Percentiles rank a stretch among this genome's conserved stretches.
Evolutionary conservation across 2,888 invertebrate species (phyloP).

Genomic region (Sesia bembeciformis): DNA sequence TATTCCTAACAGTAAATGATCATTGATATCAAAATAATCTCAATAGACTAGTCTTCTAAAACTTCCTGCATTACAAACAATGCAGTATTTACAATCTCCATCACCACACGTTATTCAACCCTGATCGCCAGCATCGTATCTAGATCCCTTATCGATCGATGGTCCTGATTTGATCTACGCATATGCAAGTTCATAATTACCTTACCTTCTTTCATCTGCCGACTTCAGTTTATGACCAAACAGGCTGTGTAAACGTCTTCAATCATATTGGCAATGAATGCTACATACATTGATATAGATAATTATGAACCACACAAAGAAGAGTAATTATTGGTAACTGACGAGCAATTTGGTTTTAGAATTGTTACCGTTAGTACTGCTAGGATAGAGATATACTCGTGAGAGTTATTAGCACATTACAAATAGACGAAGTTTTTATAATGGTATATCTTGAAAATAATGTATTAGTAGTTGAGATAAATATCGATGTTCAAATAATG

Average conservation of each 20-base stretch:
- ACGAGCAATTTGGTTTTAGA: not conserved
- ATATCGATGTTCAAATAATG: no score
- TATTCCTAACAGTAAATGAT: no score
- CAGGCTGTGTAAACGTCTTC: constrained; percentile 58
- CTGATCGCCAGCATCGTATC: constrained; percentile 46
- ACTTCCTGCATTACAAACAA: not conserved
- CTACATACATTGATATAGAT: constrained; percentile 54
- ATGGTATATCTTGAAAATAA: no score
- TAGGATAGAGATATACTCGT: no score
- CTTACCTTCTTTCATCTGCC: constrained; percentile 65
- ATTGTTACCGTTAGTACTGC: not conserved
- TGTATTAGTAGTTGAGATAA: no score
- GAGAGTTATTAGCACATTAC: no score
- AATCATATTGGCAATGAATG: constrained; percentile 64
- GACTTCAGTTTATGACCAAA: constrained; percentile 58
- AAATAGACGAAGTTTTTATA: no score
- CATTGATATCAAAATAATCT: no score
- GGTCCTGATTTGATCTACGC: constrained; percentile 69
- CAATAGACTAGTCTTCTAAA: no score
- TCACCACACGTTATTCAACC: constrained; percentile 25
- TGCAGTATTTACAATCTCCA: constrained; percentile 6
- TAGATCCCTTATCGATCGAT: constrained; percentile 66
- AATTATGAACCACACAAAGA: constrained; percentile 41
- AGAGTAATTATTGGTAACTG: not conserved
- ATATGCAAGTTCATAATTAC: constrained; percentile 67